Conservation (phyloP, 37 sponge, comb jelly and placozoan genomes). For the Diacarnus erythraeanus region DNA sequence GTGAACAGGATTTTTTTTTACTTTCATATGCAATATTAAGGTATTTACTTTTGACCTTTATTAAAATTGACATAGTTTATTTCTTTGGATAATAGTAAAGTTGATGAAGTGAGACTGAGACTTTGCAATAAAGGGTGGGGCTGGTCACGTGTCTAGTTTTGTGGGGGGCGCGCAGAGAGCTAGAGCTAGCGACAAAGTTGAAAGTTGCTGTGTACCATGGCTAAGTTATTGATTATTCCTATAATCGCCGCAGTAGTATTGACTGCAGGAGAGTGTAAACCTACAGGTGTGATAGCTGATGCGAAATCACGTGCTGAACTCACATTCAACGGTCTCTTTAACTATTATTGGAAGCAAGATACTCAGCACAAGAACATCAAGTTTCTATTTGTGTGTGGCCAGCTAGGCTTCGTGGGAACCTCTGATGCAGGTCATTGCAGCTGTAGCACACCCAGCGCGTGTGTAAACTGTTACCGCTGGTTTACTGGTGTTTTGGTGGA, state of each 20-base stretch:
- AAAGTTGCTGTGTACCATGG: no score
- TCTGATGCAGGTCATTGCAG: constrained; percentile 1
- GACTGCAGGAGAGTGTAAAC: background rate
- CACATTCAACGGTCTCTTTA: constrained; percentile 27
- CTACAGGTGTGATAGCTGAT: background rate
- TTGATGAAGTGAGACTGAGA: no score
- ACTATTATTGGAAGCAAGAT: constrained; percentile 45
- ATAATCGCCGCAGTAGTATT: background rate
- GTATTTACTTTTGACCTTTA: no score
- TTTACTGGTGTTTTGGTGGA: constrained; percentile 35
- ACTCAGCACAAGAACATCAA: background rate
- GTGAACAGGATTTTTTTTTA: no score
- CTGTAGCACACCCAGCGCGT: background rate
- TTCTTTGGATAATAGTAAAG: no score
- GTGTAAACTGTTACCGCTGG: constrained; percentile 52
- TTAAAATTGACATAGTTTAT: no score
- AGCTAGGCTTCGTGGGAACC: constrained; percentile 21
- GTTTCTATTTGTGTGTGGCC: constrained; percentile 52
- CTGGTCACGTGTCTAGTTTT: background rate
- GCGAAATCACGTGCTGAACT: constrained; percentile 14
- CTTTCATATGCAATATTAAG: no score
- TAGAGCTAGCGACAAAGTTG: no score
- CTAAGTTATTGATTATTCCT: no score
- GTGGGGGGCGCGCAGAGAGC: no score
- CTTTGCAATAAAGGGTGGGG: no score